A percentile compares a stretch with the other conserved stretches of the same genome.
phyloP scores from a whole-genome alignment of 2,113 vertebrate genomes.

The Asarcornis scutulata region DNA sequence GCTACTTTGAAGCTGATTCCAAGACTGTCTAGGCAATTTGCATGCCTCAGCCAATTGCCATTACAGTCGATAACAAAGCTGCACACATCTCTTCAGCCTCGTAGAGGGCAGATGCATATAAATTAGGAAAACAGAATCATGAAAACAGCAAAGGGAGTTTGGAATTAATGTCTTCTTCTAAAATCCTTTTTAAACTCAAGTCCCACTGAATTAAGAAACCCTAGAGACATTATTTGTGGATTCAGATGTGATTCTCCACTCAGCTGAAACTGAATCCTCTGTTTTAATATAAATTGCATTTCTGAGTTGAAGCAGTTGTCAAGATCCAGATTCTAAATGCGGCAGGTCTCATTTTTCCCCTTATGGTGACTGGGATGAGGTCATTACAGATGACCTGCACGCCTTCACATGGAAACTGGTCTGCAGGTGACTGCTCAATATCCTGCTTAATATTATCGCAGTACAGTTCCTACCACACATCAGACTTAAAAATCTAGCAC shows the following conservation, averaged over 20 bases:
- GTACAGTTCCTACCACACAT: neutral
- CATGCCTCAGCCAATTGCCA: neutral
- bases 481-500: neutral
- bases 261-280: neutral
- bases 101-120: conserved; percentile 25
- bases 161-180: conserved; percentile 5
- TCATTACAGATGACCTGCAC: neutral
- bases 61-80: conserved; percentile 2
- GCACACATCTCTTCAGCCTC: neutral
- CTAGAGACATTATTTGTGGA: neutral
- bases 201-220: neutral
- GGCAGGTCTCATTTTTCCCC: neutral
- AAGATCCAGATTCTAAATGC: neutral
- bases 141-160: conserved; percentile 14
- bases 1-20: conserved; percentile 16
- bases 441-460: neutral
- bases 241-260: neutral
- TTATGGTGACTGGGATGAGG: neutral
- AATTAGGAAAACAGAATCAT: conserved; percentile 11
- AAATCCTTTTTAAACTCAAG: neutral
- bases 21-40: neutral
- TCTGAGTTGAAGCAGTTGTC: neutral
- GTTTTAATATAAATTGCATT: neutral
- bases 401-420: neutral
- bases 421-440: neutral